A percentile compares a stretch with the other conserved stretches of the same genome.
Evolutionary conservation across 2,113 vertebrate species (phyloP).

Genomic region (Phodopus roborovskii): DNA sequence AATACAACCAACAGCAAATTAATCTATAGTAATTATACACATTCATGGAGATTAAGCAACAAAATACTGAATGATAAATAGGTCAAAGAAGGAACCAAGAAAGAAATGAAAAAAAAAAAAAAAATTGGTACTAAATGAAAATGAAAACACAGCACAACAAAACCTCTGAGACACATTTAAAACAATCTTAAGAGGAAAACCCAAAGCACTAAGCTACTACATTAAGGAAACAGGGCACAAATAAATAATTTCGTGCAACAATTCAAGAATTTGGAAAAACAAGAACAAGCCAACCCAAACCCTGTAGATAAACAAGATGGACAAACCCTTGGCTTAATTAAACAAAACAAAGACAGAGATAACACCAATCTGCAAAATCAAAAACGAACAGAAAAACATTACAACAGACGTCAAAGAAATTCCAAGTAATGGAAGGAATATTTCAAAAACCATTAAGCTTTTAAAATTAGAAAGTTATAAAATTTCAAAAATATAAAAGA

Average conservation of each 20-base stretch:
- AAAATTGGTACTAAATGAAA: neutral
- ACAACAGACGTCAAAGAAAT: no score
- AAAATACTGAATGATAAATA: neutral
- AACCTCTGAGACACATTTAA: neutral
- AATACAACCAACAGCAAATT: neutral
- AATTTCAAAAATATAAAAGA: neutral
- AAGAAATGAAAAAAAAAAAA: neutral
- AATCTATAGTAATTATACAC: neutral
- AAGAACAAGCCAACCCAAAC: neutral
- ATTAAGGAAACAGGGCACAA: neutral
- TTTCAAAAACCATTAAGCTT: neutral
- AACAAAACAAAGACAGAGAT: neutral
- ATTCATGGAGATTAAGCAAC: neutral
- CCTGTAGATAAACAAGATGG: neutral
- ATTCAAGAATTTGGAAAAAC: neutral
- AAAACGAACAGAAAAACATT: neutral
- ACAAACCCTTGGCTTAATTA: neutral
- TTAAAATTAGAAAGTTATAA: neutral
- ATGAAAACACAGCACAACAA: neutral
- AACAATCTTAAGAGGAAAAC: neutral
- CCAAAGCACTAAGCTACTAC: neutral
- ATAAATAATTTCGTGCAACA: neutral
- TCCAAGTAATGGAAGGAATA: neutral
- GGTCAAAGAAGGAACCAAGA: neutral
- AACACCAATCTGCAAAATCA: neutral